phyloP scores from a whole-genome alignment of 2,888 invertebrate genomes.

The Apamea anceps region DNA sequence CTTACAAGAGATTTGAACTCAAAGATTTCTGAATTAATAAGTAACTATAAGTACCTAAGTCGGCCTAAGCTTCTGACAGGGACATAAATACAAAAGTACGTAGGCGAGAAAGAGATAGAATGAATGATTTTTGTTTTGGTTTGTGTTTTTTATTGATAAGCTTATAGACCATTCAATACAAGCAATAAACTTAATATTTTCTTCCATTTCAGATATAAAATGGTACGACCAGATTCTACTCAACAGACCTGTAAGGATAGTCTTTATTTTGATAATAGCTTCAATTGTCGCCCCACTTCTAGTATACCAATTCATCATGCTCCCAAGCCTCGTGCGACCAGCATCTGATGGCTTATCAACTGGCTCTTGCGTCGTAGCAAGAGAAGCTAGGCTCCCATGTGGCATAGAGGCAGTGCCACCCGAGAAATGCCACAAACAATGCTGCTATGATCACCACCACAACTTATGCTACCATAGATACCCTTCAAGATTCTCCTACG shows the following conservation, averaged over 20 bases:
- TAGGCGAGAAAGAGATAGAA: neutral
- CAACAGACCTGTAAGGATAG: conserved; percentile 80
- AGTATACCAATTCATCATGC: conserved; percentile 79
- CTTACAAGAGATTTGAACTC: neutral
- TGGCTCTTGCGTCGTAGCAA: conserved; percentile 82
- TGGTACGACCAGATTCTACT: conserved; percentile 84
- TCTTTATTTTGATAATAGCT: conserved; percentile 69
- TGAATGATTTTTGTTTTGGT: neutral
- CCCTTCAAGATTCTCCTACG: conserved; percentile 89
- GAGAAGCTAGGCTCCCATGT: conserved; percentile 79
- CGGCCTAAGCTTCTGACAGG: neutral
- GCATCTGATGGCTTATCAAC: conserved; percentile 82
- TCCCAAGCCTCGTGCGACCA: conserved; percentile 72
- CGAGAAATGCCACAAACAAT: conserved; percentile 83
- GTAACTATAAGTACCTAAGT: neutral
- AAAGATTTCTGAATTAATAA: neutral
- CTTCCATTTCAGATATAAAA: conserved; percentile 79
- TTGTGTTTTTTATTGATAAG: neutral
- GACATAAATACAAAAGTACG: neutral
- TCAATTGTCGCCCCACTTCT: conserved; percentile 78
- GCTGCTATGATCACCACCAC: conserved; percentile 87
- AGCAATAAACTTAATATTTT: neutral
- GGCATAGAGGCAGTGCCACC: conserved; percentile 77
- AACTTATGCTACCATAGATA: conserved; percentile 88
- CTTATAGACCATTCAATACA: neutral